These are phyloP conservation scores for Eristalis intricaria DNA, from an alignment of 2,888 invertebrate genomes.

Conservation along the genomic window DNA sequence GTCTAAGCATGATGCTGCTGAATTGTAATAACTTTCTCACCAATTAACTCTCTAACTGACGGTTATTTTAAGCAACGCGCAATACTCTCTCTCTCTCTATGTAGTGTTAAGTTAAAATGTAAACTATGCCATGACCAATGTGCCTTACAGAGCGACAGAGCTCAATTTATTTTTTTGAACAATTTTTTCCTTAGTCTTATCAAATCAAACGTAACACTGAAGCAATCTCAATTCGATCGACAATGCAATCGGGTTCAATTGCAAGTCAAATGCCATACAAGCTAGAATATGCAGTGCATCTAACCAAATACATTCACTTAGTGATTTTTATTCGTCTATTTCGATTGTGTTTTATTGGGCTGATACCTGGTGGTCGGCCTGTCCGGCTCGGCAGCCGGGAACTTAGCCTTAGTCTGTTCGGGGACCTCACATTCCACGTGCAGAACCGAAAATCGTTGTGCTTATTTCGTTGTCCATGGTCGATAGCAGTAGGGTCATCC, in stretches of 20 bases:
- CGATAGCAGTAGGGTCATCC: too few species aligned
- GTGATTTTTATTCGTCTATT: neutral
- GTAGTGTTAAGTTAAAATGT: constrained; percentile 15
- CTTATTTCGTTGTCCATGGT: too few species aligned
- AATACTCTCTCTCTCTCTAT: constrained; percentile 10
- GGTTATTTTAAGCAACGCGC: constrained; percentile 20
- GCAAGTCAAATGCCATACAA: constrained; percentile 25
- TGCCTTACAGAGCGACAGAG: constrained; percentile 52
- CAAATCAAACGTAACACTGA: neutral
- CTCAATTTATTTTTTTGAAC: constrained; percentile 8
- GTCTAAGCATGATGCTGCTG: constrained; percentile 49
- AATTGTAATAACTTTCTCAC: constrained; percentile 23
- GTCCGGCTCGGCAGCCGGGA: too few species aligned
- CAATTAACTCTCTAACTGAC: constrained; percentile 12
- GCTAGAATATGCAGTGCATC: constrained; percentile 30
- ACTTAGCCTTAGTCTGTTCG: too few species aligned
- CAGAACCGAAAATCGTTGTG: too few species aligned
- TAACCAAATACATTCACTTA: constrained; percentile 29
- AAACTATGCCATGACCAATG: constrained; percentile 52
- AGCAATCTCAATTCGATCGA: constrained; percentile 35
- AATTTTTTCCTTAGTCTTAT: neutral
- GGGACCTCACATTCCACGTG: too few species aligned
- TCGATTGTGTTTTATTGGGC: neutral
- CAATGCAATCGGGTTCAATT: constrained; percentile 28
- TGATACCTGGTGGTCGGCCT: too few species aligned